phyloP scores from a whole-genome alignment of 2,113 vertebrate species.

The Lagopus muta region DNA sequence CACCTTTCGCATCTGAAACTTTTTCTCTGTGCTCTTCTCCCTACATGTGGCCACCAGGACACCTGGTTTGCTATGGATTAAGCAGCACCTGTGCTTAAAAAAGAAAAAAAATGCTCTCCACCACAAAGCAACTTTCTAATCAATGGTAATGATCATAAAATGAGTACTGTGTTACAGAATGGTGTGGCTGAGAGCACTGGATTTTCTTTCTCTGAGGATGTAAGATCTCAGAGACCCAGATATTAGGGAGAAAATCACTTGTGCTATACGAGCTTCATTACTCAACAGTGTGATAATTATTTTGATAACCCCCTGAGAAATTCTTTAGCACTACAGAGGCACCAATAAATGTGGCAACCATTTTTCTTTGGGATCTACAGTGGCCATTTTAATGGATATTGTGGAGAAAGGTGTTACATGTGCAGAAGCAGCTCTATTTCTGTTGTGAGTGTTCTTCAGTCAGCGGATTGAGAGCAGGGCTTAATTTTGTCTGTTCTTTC shows the following conservation, averaged over 20 bases:
- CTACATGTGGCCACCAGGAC: background rate
- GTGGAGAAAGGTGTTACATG: background rate
- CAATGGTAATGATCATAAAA: background rate
- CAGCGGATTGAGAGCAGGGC: background rate
- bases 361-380: background rate
- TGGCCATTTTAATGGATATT: background rate
- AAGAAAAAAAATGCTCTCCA: background rate
- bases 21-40: conserved; percentile 8
- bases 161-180: background rate
- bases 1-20: background rate
- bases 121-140: background rate
- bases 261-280: background rate
- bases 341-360: background rate
- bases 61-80: background rate
- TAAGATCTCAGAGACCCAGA: background rate
- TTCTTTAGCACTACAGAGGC: background rate
- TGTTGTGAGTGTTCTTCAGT: background rate
- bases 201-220: background rate
- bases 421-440: background rate
- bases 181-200: background rate
- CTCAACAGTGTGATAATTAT: background rate
- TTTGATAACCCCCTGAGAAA: conserved; percentile 4
- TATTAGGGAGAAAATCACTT: background rate
- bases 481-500: background rate
- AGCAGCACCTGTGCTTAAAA: background rate